These are phyloP conservation scores for Nyctibius grandis DNA, from an alignment of 2,797 vertebrate genomes.

Conservation along the genomic window DNA sequence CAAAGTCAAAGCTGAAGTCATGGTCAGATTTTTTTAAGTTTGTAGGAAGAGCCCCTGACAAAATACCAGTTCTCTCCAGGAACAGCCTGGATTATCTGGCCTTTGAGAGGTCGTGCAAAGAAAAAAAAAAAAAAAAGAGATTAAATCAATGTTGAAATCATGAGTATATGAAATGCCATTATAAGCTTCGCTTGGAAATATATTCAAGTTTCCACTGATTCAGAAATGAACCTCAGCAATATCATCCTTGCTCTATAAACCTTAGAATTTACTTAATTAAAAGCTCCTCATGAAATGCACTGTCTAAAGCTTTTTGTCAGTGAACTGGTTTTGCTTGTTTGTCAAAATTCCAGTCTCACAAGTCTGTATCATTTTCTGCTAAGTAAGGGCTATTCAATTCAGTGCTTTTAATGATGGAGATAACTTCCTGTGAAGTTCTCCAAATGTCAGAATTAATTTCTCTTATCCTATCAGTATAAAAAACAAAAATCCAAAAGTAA, in stretches of 20 bases:
- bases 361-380: background rate
- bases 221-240: background rate
- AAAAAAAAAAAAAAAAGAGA: fast-evolving
- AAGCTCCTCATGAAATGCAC: background rate
- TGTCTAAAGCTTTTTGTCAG: background rate
- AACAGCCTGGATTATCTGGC: background rate
- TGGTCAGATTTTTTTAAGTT: background rate
- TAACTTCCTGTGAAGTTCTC: background rate
- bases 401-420: background rate
- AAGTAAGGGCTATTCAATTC: background rate
- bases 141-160: background rate
- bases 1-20: background rate
- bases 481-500: conserved; percentile 2
- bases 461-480: background rate
- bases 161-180: background rate
- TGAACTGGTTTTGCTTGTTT: background rate
- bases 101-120: background rate
- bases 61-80: background rate
- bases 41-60: background rate
- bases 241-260: background rate
- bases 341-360: background rate
- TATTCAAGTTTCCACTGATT: background rate
- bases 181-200: background rate
- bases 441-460: conserved; percentile 4
- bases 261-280: background rate